phyloP scores from a whole-genome alignment of 2,113 vertebrate genomes.

The Gallinago jamesoni region DNA sequence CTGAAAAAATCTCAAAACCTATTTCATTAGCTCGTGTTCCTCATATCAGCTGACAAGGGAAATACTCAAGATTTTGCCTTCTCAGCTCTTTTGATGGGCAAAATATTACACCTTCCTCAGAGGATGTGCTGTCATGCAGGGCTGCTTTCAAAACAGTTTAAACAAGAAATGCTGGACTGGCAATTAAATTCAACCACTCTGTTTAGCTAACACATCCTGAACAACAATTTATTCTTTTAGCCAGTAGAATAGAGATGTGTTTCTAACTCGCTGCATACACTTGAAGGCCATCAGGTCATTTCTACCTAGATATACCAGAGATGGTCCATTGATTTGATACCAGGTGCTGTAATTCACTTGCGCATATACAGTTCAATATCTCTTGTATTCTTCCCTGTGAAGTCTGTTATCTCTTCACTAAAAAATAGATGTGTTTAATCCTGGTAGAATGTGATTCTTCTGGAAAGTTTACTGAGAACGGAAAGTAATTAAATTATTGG shows the following conservation, averaged over 20 bases:
- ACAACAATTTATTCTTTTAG: neutral
- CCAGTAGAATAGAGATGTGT: neutral
- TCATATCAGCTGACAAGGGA: neutral
- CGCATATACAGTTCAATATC: slow-evolving; percentile 20
- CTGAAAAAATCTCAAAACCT: neutral
- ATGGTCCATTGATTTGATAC: neutral
- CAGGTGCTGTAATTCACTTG: slow-evolving; percentile 12
- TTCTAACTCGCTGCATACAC: slow-evolving; percentile 1
- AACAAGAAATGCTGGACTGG: neutral
- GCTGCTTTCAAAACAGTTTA: neutral
- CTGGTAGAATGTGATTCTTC: slow-evolving; percentile 12
- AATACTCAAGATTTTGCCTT: neutral
- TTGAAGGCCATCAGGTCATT: neutral
- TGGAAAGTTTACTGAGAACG: slow-evolving; percentile 31
- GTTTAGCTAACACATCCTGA: neutral
- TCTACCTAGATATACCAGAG: neutral
- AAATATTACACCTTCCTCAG: slow-evolving; percentile 1
- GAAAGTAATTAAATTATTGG: slow-evolving; percentile 59
- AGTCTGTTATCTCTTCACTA: slow-evolving; percentile 24
- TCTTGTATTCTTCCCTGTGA: slow-evolving; percentile 7
- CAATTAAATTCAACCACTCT: neutral
- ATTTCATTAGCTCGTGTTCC: slow-evolving; percentile 26
- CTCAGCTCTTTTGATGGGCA: neutral
- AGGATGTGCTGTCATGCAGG: neutral
- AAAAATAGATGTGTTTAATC: slow-evolving; percentile 28